A percentile compares a stretch with the other conserved stretches of the same genome.
These are phyloP conservation scores for Gortyna flavago DNA, from an alignment of 2,888 invertebrate species.

Conservation along the genomic window DNA sequence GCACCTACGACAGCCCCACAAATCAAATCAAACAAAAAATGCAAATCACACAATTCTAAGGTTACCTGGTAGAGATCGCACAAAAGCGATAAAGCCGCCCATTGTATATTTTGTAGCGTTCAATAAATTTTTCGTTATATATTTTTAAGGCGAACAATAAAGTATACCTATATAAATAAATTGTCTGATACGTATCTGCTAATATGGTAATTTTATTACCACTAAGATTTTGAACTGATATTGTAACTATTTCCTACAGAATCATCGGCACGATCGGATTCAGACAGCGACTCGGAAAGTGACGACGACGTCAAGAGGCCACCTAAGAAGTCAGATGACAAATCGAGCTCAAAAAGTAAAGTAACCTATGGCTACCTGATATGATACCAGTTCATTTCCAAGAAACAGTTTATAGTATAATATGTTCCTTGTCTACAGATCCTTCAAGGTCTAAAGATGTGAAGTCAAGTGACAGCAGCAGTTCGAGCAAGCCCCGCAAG, in stretches of 20 bases:
- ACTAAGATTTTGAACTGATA: not conserved
- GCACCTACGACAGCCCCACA: not conserved
- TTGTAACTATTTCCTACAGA: constrained; percentile 71
- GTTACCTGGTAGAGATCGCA: too few species aligned
- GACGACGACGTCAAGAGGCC: constrained; percentile 86
- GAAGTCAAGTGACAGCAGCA: constrained; percentile 85
- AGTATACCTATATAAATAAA: too few species aligned
- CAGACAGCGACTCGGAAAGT: constrained; percentile 89
- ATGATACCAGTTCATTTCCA: not conserved
- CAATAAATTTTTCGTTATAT: too few species aligned
- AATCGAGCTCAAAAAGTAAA: constrained; percentile 80
- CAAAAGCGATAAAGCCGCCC: not conserved
- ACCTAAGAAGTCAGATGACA: constrained; percentile 84
- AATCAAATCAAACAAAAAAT: too few species aligned
- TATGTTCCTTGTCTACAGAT: constrained; percentile 69
- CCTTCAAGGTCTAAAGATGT: constrained; percentile 82
- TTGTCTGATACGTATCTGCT: not conserved
- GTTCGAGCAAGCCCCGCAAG: constrained; percentile 85
- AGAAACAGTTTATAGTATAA: constrained; percentile 4
- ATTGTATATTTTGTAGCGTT: not conserved
- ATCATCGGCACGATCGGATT: constrained; percentile 85
- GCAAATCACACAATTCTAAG: not conserved
- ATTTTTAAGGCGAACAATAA: too few species aligned
- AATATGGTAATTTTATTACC: not conserved
- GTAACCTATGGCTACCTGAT: not conserved